Percentiles rank a stretch among this genome's conserved stretches.
Evolutionary conservation across 2,888 invertebrate genomes (phyloP).

Genomic region (Cepaea hortensis): DNA sequence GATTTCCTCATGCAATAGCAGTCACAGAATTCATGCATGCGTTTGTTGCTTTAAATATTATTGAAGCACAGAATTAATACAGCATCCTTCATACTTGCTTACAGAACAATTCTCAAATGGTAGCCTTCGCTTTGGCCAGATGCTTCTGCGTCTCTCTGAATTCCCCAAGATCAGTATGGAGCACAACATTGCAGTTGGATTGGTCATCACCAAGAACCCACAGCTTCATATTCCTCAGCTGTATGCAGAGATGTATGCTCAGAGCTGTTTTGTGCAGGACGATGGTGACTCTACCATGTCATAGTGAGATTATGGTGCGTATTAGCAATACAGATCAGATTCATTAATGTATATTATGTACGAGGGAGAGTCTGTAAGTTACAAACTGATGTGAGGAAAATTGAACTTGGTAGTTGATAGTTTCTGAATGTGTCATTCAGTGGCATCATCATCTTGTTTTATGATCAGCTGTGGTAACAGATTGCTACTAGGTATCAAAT

Average conservation of each 20-base stretch:
- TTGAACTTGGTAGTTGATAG: too few relatives aligned
- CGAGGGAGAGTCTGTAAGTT: too few relatives aligned
- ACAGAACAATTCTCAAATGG: conserved; percentile 53
- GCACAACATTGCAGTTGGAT: conserved; percentile 66
- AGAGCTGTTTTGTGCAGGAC: background rate
- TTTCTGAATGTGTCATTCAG: too few relatives aligned
- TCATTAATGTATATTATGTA: too few relatives aligned
- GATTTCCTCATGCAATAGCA: too few relatives aligned
- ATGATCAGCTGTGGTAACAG: too few relatives aligned
- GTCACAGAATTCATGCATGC: too few relatives aligned
- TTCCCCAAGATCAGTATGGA: conserved; percentile 68
- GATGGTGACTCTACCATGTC: background rate
- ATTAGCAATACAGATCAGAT: background rate
- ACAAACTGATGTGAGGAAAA: too few relatives aligned
- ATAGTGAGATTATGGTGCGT: background rate
- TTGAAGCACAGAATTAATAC: background rate
- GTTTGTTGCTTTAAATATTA: background rate
- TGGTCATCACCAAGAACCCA: conserved; percentile 61
- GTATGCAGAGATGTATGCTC: conserved; percentile 51
- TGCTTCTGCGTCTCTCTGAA: conserved; percentile 70
- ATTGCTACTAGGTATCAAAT: too few relatives aligned
- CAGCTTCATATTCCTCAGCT: conserved; percentile 67
- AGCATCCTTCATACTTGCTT: background rate
- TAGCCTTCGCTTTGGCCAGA: conserved; percentile 62
- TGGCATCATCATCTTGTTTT: too few relatives aligned